Evolutionary conservation across 2,113 vertebrate species (phyloP).

Genomic region (Gobiocypris rarus): DNA sequence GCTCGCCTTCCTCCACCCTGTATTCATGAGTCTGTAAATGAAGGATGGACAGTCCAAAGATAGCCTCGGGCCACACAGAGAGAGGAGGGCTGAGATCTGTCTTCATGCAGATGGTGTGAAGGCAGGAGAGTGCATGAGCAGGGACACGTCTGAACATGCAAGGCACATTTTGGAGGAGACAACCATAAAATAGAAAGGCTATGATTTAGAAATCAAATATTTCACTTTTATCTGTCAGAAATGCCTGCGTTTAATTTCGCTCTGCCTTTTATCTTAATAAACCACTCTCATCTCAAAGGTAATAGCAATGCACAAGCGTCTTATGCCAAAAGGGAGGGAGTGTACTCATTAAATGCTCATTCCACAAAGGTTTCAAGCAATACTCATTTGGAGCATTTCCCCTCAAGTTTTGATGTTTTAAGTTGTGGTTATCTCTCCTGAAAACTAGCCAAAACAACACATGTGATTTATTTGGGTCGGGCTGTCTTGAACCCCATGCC

Average conservation of each 20-base stretch:
- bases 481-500: background rate
- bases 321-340: slow-evolving; percentile 21
- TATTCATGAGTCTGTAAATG: slow-evolving; percentile 18
- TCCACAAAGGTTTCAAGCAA: background rate
- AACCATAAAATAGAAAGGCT: slow-evolving; percentile 57
- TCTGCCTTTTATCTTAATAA: slow-evolving; percentile 26
- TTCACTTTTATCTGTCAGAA: slow-evolving; percentile 48
- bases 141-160: slow-evolving; percentile 64
- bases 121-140: slow-evolving; percentile 10
- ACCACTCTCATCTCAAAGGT: slow-evolving; percentile 27
- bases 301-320: slow-evolving; percentile 1
- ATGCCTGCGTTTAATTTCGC: slow-evolving; percentile 44
- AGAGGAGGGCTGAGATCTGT: slow-evolving; percentile 21
- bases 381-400: slow-evolving; percentile 14
- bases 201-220: slow-evolving; percentile 65
- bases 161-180: slow-evolving; percentile 51
- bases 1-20: background rate
- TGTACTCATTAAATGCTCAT: slow-evolving; percentile 33
- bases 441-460: slow-evolving; percentile 10
- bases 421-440: background rate
- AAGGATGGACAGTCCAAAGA: slow-evolving; percentile 36
- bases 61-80: slow-evolving; percentile 43
- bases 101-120: slow-evolving; percentile 32
- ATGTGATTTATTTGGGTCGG: slow-evolving; percentile 12
- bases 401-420: slow-evolving; percentile 5